These are phyloP conservation scores for Albula glossodonta DNA, from an alignment of 2,113 vertebrate genomes.

Conservation along the genomic window DNA sequence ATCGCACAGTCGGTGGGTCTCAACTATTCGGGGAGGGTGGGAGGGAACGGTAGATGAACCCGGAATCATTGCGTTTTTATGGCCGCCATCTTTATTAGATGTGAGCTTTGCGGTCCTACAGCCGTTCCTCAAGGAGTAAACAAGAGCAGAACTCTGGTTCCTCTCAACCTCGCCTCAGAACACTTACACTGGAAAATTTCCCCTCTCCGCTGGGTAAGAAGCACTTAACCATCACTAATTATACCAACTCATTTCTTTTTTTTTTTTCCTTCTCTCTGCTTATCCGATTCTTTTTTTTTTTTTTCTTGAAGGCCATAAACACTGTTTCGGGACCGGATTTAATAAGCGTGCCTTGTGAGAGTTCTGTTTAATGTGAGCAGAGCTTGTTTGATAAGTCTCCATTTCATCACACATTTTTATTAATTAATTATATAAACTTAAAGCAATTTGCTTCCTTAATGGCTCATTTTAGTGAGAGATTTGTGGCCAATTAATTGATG, in stretches of 20 bases:
- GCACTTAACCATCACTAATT: constrained; percentile 78
- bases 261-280: constrained; percentile 66
- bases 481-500: constrained; percentile 72
- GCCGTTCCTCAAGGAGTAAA: constrained; percentile 68
- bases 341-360: constrained; percentile 71
- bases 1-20: background rate
- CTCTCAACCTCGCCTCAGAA: constrained; percentile 55
- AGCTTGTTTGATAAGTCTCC: constrained; percentile 77
- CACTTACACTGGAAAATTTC: constrained; percentile 49
- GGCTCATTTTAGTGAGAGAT: constrained; percentile 70
- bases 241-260: constrained; percentile 70
- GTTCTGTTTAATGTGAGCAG: constrained; percentile 71
- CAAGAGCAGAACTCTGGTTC: constrained; percentile 57
- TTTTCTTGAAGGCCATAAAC: constrained; percentile 68
- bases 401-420: constrained; percentile 76
- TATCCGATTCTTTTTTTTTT: constrained; percentile 41
- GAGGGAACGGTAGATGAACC: constrained; percentile 41
- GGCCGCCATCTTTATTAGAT: constrained; percentile 72
- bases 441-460: constrained; percentile 74
- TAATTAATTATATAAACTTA: constrained; percentile 80
- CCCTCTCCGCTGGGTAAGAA: constrained; percentile 67
- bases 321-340: constrained; percentile 65
- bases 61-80: constrained; percentile 57
- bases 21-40: constrained; percentile 18
- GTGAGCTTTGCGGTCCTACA: constrained; percentile 65